Evolutionary conservation across 1,140 invertebrate genomes (phyloP), one percentile per base, ranked within the genome.

Genomic region (Nautilus pompilius): DNA sequence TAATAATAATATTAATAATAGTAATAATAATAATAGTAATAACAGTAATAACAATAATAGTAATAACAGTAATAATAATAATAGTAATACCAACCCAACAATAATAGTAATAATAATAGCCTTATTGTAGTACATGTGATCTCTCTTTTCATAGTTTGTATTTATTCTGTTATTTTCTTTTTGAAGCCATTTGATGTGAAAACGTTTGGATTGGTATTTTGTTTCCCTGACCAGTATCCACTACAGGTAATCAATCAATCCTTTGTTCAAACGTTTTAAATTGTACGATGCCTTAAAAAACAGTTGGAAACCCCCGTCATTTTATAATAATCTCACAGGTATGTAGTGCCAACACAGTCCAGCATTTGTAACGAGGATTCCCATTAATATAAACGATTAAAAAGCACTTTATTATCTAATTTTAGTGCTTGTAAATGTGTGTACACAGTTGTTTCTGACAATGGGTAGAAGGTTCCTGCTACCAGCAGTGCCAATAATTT

Each of bases 111-210:
- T n/a, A n/a, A n/a, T n/a, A n/a, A n/a, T n/a, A n/a, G n/a, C n/a
- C n/a, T n/a, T n/a, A n/a, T 58, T 51, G 13, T 20, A 20, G 13
- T 34, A 30, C 2, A 53, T 28, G 6, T 49, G 22, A 36, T 29
- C 54, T 29, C 17, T 54, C 57, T 54, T 46, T n/a, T 53, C 32
- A 29, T 32, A 24, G 26, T n/a, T 41, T 32, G 22, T 53, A 32
- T 33, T 45, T 53, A 30, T 17, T 54, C 24, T 45, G 32, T 53
- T 22, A 33, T 15, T 30, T 66, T 46, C 59, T 55, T 59, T 62
- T 72, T 73, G 45, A 65, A 79, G 77, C 73, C 75, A n/a, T 79
- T 71, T 74, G 77, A 77, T 75, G 72, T 78, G 29, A 74, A 74
- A 55, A 17, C 57, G 4, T 75, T 76, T 66, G 64, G 70, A 22